These are phyloP conservation scores for Lepus oiostolus DNA, from an alignment of 2,797 vertebrate genomes.

Conservation along the genomic window DNA sequence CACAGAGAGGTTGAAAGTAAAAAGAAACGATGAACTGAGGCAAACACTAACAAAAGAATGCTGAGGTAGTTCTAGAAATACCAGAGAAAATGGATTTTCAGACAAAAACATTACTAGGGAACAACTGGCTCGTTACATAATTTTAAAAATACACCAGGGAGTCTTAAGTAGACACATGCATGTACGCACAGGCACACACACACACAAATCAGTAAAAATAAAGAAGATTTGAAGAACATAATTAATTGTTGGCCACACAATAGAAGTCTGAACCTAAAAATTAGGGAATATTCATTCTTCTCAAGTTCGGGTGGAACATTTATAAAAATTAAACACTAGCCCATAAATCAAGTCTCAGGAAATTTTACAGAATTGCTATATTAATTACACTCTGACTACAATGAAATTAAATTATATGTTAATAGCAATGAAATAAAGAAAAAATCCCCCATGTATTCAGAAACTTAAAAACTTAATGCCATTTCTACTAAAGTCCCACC, in stretches of 20 bases:
- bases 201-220: neutral
- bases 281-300: neutral
- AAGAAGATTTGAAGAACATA: neutral
- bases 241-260: neutral
- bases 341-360: neutral
- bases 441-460: neutral
- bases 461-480: constrained; percentile 34
- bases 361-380: constrained; percentile 25
- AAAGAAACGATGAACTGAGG: neutral
- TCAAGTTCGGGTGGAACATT: neutral
- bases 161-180: neutral
- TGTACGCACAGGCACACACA: neutral
- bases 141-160: neutral
- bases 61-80: neutral
- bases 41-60: neutral
- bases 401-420: neutral
- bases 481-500: constrained; percentile 7
- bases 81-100: constrained; percentile 8
- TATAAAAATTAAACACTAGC: constrained; percentile 9
- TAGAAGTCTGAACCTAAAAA: neutral
- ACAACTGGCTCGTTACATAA: neutral
- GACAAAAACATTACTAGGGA: neutral
- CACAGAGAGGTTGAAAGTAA: neutral
- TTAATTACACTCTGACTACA: neutral
- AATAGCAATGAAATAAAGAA: neutral